phyloP scores from a whole-genome alignment of 2,113 vertebrate genomes.

The Heterocephalus glaber region DNA sequence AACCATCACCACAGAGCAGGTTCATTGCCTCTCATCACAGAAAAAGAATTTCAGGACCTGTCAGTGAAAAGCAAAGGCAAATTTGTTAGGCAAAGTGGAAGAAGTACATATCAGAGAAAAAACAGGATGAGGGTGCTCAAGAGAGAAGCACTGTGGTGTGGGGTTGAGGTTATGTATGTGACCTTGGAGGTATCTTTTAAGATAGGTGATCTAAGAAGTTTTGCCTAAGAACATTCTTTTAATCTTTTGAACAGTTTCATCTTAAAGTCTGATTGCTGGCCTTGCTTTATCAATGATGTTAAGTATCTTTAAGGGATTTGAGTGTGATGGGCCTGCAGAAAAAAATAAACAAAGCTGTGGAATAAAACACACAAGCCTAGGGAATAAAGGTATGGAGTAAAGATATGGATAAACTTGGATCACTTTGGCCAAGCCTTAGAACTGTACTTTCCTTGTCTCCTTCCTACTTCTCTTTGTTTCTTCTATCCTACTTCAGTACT shows the following conservation, averaged over 20 bases:
- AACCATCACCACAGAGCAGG: neutral
- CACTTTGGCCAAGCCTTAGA: neutral
- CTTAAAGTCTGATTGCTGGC: neutral
- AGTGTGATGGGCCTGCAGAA: neutral
- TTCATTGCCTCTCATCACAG: neutral
- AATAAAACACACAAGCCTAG: neutral
- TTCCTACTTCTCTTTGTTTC: neutral
- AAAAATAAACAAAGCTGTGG: neutral
- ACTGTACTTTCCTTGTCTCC: neutral
- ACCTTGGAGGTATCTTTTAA: neutral
- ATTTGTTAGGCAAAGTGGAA: neutral
- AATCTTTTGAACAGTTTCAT: neutral
- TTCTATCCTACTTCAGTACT: neutral
- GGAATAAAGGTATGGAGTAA: neutral
- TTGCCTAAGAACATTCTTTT: neutral
- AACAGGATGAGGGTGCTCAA: too few relatives aligned
- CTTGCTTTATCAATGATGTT: neutral
- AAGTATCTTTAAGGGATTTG: neutral
- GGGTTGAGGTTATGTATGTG: neutral
- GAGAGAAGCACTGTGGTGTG: neutral
- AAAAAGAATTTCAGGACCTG: neutral
- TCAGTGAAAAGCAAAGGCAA: neutral
- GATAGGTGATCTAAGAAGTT: neutral
- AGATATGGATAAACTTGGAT: neutral
- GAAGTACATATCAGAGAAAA: too few relatives aligned